Conservation (phyloP, 1,140 invertebrate species). For the Myzus persicae region DNA sequence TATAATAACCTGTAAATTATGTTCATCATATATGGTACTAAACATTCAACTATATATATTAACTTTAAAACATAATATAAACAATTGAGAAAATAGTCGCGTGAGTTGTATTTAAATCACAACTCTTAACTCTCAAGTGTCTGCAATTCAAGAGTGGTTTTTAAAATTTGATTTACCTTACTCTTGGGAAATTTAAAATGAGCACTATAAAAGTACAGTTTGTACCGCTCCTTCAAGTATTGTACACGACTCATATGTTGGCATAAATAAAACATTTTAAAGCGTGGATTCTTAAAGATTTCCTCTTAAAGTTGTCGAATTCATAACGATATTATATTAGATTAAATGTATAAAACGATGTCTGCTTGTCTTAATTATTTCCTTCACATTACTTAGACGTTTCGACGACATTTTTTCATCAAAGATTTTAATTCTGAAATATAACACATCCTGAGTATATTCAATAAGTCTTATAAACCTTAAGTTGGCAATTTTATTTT, state of each 20-base stretch:
- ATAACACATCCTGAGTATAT: not conserved
- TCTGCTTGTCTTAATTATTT: not conserved
- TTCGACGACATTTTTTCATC: not conserved
- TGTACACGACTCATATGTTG: not conserved
- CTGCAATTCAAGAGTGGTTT: not conserved
- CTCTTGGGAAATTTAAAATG: slow-evolving; percentile 31
- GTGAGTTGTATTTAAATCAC: not conserved
- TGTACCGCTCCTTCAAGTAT: not conserved
- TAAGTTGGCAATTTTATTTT: not conserved
- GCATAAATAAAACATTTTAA: not conserved
- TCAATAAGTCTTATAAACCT: not conserved
- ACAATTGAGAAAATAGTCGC: not conserved
- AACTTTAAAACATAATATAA: not conserved
- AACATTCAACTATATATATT: not conserved
- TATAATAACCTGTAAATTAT: not conserved
- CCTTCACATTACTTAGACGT: not conserved
- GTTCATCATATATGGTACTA: not conserved
- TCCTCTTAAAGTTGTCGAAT: not conserved
- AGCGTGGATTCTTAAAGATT: not conserved
- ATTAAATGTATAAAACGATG: not conserved
- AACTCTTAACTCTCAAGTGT: not conserved
- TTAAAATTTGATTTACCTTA: slow-evolving; percentile 35
- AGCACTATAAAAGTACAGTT: not conserved
- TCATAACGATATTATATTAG: not conserved
- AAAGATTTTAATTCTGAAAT: not conserved